Evolutionary conservation across 2,113 vertebrate genomes (phyloP).

Genomic region (Microcebus murinus): DNA sequence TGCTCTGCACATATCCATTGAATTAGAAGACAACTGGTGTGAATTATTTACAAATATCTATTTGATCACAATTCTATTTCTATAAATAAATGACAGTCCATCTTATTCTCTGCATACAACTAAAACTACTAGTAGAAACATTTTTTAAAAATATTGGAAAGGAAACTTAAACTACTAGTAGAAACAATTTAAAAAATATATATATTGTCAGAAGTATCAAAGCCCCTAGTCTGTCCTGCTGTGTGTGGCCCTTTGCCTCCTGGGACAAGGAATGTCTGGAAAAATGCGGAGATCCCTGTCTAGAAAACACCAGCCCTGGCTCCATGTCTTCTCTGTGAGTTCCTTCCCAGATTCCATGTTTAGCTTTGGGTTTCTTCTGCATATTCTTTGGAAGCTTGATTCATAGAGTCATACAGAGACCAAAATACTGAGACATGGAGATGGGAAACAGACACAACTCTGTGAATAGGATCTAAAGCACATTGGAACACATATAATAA

Average conservation of each 20-base stretch:
- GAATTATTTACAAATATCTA: background rate
- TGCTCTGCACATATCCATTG: background rate
- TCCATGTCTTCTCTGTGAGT: background rate
- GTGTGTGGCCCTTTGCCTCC: background rate
- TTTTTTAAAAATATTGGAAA: background rate
- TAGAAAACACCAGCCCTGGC: background rate
- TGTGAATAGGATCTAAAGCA: too few relatives aligned
- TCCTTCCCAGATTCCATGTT: background rate
- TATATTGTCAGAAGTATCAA: background rate
- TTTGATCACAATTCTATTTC: background rate
- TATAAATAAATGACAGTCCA: background rate
- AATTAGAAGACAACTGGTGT: background rate
- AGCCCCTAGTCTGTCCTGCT: background rate
- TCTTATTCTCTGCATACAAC: background rate
- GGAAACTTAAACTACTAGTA: background rate
- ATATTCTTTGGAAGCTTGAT: background rate
- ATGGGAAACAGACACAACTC: background rate
- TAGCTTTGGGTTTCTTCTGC: background rate
- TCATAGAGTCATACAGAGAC: background rate
- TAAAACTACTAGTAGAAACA: background rate
- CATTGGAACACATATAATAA: too few relatives aligned
- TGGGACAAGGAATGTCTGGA: background rate
- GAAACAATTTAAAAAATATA: background rate
- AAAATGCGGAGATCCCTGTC: background rate
- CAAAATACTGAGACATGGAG: background rate